These are phyloP conservation scores for Hesperia comma DNA, from an alignment of 2,888 invertebrate species.

Conservation along the genomic window DNA sequence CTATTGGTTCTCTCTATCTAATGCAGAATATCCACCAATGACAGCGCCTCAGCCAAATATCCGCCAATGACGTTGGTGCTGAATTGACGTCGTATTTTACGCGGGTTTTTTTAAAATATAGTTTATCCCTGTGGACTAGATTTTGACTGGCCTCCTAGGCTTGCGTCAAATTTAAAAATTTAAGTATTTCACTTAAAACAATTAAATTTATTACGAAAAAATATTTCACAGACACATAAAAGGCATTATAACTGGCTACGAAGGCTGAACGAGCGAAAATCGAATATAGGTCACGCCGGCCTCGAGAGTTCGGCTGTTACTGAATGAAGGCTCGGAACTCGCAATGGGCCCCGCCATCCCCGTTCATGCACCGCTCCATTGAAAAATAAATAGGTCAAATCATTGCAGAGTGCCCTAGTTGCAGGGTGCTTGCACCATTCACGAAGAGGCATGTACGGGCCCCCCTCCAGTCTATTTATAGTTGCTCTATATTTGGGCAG, in stretches of 20 bases:
- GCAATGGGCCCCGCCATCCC: constrained; percentile 68
- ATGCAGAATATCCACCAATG: constrained; percentile 60
- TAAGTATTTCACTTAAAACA: constrained; percentile 8
- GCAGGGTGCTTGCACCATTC: constrained; percentile 73
- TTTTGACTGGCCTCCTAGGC: not conserved
- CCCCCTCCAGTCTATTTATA: constrained; percentile 73
- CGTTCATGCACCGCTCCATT: constrained; percentile 80
- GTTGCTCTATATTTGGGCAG: constrained; percentile 80
- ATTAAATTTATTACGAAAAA: constrained; percentile 7
- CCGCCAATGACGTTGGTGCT: constrained; percentile 59
- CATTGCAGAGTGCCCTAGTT: constrained; percentile 79
- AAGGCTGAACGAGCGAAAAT: constrained; percentile 40
- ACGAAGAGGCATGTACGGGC: constrained; percentile 62
- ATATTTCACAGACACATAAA: not conserved
- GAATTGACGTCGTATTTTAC: constrained; percentile 43
- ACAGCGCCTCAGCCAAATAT: constrained; percentile 47
- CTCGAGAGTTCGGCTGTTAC: constrained; percentile 74
- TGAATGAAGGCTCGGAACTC: constrained; percentile 77
- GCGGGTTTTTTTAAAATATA: constrained; percentile 63
- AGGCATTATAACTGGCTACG: constrained; percentile 19
- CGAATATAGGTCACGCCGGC: constrained; percentile 69
- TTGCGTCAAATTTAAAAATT: constrained; percentile 4
- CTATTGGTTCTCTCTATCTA: constrained; percentile 58
- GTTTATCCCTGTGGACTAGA: not conserved
- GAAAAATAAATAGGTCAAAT: constrained; percentile 83